These are phyloP conservation scores for Drosophila ananassae DNA, from an alignment of 1,140 invertebrate genomes.

Conservation along the genomic window DNA sequence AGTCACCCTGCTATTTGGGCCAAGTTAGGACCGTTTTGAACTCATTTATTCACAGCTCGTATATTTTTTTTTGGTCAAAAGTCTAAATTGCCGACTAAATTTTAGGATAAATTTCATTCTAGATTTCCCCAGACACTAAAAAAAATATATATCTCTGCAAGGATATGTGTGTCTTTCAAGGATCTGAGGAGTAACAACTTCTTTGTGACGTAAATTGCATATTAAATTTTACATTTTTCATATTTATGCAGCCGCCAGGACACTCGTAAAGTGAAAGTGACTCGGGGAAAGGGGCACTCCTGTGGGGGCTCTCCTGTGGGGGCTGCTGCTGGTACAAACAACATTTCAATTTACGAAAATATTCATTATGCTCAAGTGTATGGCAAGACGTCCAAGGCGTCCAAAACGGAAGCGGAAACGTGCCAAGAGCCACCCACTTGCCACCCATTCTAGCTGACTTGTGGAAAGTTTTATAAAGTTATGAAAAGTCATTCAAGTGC, in stretches of 20 bases:
- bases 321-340: constrained; percentile 46
- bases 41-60: constrained; percentile 40
- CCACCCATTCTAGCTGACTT: constrained; percentile 59
- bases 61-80: constrained; percentile 19
- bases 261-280: constrained; percentile 79
- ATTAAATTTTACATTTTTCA: constrained; percentile 82
- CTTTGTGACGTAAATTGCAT: constrained; percentile 73
- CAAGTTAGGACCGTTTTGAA: background rate
- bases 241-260: constrained; percentile 70
- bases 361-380: constrained; percentile 79
- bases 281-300: constrained; percentile 18
- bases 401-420: constrained; percentile 76
- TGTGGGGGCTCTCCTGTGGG: constrained; percentile 6
- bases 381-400: constrained; percentile 27
- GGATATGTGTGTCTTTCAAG: background rate
- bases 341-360: constrained; percentile 80
- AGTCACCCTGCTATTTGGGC: constrained; percentile 3
- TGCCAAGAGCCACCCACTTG: constrained; percentile 53
- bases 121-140: constrained; percentile 78
- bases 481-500: constrained; percentile 81
- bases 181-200: background rate
- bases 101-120: constrained; percentile 8
- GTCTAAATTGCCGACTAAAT: constrained; percentile 60
- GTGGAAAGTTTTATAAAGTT: constrained; percentile 76
- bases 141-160: constrained; percentile 30